Conservation (phyloP, 2,888 invertebrate genomes). For the Cheilosia variabilis region DNA sequence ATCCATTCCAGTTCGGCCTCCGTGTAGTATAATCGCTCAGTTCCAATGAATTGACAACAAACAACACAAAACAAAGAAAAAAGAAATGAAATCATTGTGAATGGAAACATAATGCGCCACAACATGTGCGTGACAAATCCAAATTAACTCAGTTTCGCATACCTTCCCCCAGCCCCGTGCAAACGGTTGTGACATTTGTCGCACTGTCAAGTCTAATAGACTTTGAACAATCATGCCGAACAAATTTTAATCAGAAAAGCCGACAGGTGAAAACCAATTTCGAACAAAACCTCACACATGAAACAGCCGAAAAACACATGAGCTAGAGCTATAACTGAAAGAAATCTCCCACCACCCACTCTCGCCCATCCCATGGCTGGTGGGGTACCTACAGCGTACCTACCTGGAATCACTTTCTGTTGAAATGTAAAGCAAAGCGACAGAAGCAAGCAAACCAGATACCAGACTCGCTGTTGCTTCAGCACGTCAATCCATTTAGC, state of each 20-base stretch:
- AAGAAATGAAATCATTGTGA: no score
- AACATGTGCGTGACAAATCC: conserved; percentile 41
- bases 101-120: neutral
- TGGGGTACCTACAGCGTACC: neutral
- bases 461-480: neutral
- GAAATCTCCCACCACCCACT: neutral
- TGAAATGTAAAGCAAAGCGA: conserved; percentile 39
- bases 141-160: conserved; percentile 31
- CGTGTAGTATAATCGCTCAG: no score
- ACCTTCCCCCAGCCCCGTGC: neutral
- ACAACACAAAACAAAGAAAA: no score
- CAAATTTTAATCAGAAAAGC: conserved; percentile 54
- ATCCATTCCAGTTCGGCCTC: no score
- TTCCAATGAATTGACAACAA: no score
- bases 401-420: conserved; percentile 32
- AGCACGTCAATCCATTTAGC: conserved; percentile 11
- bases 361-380: neutral
- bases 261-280: conserved; percentile 57
- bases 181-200: conserved; percentile 27
- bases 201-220: conserved; percentile 50
- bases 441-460: neutral
- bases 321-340: neutral
- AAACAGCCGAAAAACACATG: conserved; percentile 11
- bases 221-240: conserved; percentile 39
- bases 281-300: conserved; percentile 36